A percentile compares a stretch with the other conserved stretches of the same genome.
These are phyloP conservation scores for Chaetodon trifascialis DNA, from an alignment of 2,113 vertebrate species.

Conservation along the genomic window DNA sequence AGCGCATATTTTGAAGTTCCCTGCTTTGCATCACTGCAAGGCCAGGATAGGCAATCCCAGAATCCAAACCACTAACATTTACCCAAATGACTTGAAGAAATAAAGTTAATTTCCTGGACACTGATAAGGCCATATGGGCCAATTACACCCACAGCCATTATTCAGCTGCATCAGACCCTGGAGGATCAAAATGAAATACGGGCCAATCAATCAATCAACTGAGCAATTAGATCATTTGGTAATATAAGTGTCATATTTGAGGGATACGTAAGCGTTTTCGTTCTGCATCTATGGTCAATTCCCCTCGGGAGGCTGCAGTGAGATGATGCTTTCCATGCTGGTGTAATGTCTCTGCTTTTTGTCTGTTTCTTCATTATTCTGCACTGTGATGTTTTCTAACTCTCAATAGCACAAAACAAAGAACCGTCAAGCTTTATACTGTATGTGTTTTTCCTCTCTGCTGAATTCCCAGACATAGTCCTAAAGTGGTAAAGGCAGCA, in stretches of 20 bases:
- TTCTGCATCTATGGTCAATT: not conserved
- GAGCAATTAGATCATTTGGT: constrained; percentile 44
- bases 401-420: not conserved
- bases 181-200: constrained; percentile 55
- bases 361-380: constrained; percentile 9
- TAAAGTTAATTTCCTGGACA: constrained; percentile 51
- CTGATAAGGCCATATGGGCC: constrained; percentile 60
- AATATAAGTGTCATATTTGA: constrained; percentile 25
- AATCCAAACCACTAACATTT: constrained; percentile 45
- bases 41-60: not conserved
- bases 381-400: not conserved
- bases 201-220: constrained; percentile 65
- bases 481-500: constrained; percentile 99
- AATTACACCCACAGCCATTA: constrained; percentile 62
- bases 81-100: constrained; percentile 54
- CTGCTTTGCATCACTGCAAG: not conserved
- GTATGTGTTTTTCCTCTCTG: constrained; percentile 56
- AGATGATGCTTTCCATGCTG: not conserved
- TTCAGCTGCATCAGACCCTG: constrained; percentile 45
- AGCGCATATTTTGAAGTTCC: not conserved
- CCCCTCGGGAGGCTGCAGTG: not conserved
- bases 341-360: not conserved
- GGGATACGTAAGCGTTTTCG: not conserved
- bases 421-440: constrained; percentile 65
- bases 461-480: constrained; percentile 92